Evolutionary conservation across 2,113 vertebrate genomes (phyloP), one percentile per base, ranked within the genome.

Genomic region (Semicossyphus pulcher): DNA sequence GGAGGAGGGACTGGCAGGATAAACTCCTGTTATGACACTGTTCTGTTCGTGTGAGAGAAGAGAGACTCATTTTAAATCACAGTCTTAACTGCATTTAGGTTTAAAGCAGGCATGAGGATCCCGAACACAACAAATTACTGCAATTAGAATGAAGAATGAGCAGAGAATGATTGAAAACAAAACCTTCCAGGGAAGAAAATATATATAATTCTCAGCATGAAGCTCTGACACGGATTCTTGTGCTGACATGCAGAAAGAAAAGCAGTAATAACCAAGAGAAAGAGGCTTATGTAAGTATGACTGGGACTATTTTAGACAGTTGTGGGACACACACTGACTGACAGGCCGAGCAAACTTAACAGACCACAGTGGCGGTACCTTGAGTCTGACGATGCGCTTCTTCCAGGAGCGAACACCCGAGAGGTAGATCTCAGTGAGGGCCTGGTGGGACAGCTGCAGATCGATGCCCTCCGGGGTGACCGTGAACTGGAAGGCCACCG

Each of bases 321-420:
- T 69, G 49, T 23, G 11, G n/a, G 20, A 39, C 1, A 21, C 16
- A 18, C 7, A 51, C 39, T n/a, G n/a, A n/a, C n/a, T n/a, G n/a
- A 56, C 1, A 41, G 1, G 6, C 21, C 16, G 31, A 11, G 16
- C 6, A 39, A 44, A 44, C 41, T 5, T 2, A 32, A 52, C 23
- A 74, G 42, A 6, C 2, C 4, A 5, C 23, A 58, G 25, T 3
- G 10, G 2, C 31, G 25, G 36, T 87, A 96, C 96, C 94, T 95
- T 95, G 25, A 97, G 84, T 16, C 95, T 89, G 39, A 92, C 86
- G 15, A 96, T 47, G 7, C 93, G 94, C 81, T 95, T 96, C 82
- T 95, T 96, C 96, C 96, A 97, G 18, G 96, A 96, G 16, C 95
- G 94, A 12, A 97, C 82, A 12, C 95, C 96, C 0, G 95, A 96